phyloP scores from a whole-genome alignment of 2,113 vertebrate species.

The Motacilla alba region DNA sequence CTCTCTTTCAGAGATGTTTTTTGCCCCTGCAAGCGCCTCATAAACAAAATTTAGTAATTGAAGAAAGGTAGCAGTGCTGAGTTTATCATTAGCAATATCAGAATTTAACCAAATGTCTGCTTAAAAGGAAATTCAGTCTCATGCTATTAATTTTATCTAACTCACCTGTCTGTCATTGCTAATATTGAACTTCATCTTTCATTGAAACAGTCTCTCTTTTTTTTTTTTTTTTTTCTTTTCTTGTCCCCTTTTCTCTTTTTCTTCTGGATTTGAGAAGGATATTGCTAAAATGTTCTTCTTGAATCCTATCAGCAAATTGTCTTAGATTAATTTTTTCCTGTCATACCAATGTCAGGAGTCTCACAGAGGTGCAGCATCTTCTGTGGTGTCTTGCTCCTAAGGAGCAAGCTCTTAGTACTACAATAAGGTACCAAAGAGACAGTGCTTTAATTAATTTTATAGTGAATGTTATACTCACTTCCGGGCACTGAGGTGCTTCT shows the following conservation, averaged over 20 bases:
- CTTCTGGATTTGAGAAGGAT: background rate
- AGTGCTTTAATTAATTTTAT: constrained; percentile 2
- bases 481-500: background rate
- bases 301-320: background rate
- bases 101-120: background rate
- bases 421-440: background rate
- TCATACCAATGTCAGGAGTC: background rate
- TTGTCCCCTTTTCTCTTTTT: background rate
- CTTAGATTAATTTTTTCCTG: background rate
- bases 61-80: background rate
- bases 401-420: background rate
- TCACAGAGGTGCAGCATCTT: background rate
- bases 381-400: background rate
- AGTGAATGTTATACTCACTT: background rate
- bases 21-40: background rate
- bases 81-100: background rate
- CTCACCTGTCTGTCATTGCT: background rate
- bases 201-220: background rate
- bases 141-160: background rate
- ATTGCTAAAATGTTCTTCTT: background rate
- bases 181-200: background rate
- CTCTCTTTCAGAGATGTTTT: background rate
- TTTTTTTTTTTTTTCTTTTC: background rate
- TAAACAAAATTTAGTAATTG: background rate
- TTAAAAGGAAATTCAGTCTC: background rate